A percentile compares a stretch with the other conserved stretches of the same genome.
Evolutionary conservation across 2,888 invertebrate species (phyloP).

Genomic region (Tholera decimalis): DNA sequence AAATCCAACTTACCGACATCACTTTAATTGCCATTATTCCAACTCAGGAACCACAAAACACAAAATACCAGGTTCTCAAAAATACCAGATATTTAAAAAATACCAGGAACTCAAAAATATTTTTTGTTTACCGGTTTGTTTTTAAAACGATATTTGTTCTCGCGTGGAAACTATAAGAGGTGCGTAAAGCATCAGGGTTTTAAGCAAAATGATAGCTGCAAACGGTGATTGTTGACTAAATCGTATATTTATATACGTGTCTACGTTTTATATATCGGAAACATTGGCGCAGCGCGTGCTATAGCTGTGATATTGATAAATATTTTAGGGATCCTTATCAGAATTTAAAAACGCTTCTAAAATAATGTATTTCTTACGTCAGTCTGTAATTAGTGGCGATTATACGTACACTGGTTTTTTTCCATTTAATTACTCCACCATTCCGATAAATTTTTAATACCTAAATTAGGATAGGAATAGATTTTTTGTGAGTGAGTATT

Average conservation of each 20-base stretch:
- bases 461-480: too few species aligned
- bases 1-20: constrained; percentile 53
- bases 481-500: too few species aligned
- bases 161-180: constrained; percentile 12
- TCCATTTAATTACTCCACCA: too few species aligned
- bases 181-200: constrained; percentile 37
- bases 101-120: not conserved
- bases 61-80: constrained; percentile 12
- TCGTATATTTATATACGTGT: constrained; percentile 47
- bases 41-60: constrained; percentile 45
- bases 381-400: not conserved
- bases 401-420: not conserved
- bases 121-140: not conserved
- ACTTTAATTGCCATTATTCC: constrained; percentile 59
- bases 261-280: constrained; percentile 54
- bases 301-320: constrained; percentile 74
- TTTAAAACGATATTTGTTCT: constrained; percentile 6
- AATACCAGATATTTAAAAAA: constrained; percentile 3
- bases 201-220: constrained; percentile 55
- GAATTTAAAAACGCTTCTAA: constrained; percentile 32
- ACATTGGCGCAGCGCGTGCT: constrained; percentile 74
- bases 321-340: constrained; percentile 54
- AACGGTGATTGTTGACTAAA: constrained; percentile 45
- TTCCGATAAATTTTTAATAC: too few species aligned
- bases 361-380: not conserved